Evolutionary conservation across 2,888 invertebrate species (phyloP).

Genomic region (Eupithecia abbreviata): DNA sequence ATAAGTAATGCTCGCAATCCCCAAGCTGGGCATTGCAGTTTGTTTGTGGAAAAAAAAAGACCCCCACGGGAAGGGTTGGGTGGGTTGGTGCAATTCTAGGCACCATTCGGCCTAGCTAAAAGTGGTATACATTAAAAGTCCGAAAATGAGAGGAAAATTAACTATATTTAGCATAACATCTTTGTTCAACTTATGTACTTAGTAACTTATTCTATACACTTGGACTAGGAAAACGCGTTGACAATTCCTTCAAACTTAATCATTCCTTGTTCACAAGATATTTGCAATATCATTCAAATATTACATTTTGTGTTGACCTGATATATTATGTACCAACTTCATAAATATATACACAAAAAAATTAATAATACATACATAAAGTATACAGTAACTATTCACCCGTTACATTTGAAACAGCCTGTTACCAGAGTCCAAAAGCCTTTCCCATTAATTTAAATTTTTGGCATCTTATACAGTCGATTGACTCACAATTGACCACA

Average conservation of each 20-base stretch:
- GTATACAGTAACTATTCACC: background rate
- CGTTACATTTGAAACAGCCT: background rate
- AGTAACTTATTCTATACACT: constrained; percentile 61
- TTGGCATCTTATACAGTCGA: constrained; percentile 33
- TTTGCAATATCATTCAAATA: constrained; percentile 31
- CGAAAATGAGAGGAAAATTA: constrained; percentile 62
- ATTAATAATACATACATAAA: background rate
- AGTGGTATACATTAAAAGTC: background rate
- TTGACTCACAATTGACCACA: constrained; percentile 7
- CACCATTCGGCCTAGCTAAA: background rate
- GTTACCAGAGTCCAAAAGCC: constrained; percentile 5
- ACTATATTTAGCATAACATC: constrained; percentile 75
- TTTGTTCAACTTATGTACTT: constrained; percentile 60
- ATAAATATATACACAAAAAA: background rate
- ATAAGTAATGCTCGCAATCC: no score
- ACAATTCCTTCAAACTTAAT: constrained; percentile 45
- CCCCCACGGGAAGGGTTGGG: no score
- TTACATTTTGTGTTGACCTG: background rate
- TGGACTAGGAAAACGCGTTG: constrained; percentile 66
- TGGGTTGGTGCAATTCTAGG: no score
- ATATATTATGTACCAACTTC: constrained; percentile 3
- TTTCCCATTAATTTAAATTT: constrained; percentile 17
- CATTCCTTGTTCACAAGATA: constrained; percentile 42
- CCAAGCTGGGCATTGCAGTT: no score
- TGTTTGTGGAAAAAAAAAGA: no score